These are phyloP conservation scores for Habrosyne pyritoides DNA, from an alignment of 2,888 invertebrate species.

Conservation along the genomic window DNA sequence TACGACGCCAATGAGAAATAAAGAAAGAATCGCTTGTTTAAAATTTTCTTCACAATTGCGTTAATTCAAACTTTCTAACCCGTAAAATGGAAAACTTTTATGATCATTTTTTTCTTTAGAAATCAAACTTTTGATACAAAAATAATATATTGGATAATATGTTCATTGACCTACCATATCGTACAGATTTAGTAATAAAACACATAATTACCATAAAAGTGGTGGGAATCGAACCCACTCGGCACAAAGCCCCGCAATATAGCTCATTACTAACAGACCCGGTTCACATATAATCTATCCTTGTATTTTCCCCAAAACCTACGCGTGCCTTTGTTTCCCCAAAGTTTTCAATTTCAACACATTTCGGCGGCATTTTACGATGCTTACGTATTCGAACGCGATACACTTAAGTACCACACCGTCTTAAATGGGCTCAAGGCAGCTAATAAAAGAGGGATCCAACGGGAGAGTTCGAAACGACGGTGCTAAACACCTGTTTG, in stretches of 20 bases:
- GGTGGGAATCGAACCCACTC: no score
- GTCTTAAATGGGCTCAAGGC: conserved; percentile 46
- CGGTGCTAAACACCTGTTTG: conserved; percentile 49
- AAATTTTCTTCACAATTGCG: neutral
- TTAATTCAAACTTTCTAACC: neutral
- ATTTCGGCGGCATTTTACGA: conserved; percentile 41
- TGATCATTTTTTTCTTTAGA: no score
- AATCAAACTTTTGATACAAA: no score
- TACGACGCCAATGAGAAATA: no score
- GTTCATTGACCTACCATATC: no score
- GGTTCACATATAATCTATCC: neutral
- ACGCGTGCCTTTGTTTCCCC: conserved; percentile 25
- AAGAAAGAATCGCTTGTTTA: neutral
- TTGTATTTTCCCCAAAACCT: conserved; percentile 9
- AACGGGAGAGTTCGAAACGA: conserved; percentile 31
- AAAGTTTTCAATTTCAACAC: conserved; percentile 41
- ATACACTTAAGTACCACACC: conserved; percentile 40
- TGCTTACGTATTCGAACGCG: conserved; percentile 37
- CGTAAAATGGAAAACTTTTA: no score
- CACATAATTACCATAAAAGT: no score
- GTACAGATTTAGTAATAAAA: no score
- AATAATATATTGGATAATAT: no score
- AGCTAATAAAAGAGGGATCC: conserved; percentile 51
- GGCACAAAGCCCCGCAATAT: no score
- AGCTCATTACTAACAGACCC: neutral